Evolutionary conservation across 2,888 invertebrate species (phyloP), one percentile per base, ranked within the genome.

Genomic region (Drosophila pegasa): DNA sequence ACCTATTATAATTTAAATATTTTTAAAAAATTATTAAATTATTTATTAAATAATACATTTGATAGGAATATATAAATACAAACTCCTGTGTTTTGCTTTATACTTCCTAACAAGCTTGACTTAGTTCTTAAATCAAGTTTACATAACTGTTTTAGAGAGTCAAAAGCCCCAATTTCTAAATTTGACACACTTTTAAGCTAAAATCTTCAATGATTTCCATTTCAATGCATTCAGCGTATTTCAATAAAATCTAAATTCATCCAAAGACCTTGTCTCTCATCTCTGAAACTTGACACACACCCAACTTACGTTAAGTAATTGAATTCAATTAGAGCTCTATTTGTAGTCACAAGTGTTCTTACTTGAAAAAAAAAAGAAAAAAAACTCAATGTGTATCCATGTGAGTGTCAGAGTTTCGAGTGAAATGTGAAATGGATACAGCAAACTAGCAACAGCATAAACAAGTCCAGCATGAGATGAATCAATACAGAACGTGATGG

Each of bases 291-390:
- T 59, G 70, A 80, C 60, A 70, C 57, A 77, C 29, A 25, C n/a
- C n/a, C 9, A 78, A 71, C 60, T 67, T 71, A 51, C 48, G 38
- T 75, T 78, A 75, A 67, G 85, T 75, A 87, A 81, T 81, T 87
- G 78, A 81, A 68, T 80, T 84, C 81, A 80, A 78, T 87, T 84
- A 45, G 31, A 16, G 16, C 3, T 16, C 25, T 51, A 35, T 51
- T 35, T 33, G 27, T 29, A 27, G 45, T 41, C 47, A 40, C 22
- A 45, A 31, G 22, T 27, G 20, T 3, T 62, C 41, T 18, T 22
- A 18, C 38, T 18, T 52, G 29, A 37, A 20, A 22, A 33, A 18
- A 2, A 29, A 18, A 45, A 45, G 18, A 40, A 31, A 22, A 40
- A 31, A 22, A 45, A 27, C 20, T 25, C 33, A 72, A 54, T 18